Evolutionary conservation across 2,797 vertebrate genomes (phyloP), one percentile per base, ranked within the genome.

Genomic region (Anolis apletophallus): DNA sequence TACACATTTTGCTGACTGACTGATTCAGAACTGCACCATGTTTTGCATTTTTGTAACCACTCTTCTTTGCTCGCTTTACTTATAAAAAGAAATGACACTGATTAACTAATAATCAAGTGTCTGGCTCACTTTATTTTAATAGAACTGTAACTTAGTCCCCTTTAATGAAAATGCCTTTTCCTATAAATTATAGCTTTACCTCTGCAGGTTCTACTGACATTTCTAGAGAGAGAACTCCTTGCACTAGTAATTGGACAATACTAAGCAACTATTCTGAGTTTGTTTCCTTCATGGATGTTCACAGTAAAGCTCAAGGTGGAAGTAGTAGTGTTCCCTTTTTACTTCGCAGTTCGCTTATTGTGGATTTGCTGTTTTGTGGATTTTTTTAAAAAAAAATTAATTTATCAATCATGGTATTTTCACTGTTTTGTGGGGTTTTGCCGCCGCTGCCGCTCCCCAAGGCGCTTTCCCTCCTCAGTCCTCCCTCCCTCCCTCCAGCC

Each of bases 1-100:
- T 84, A 83, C 81, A 52, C 34, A 34, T 21, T 68, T 36, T 83
- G 84, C 73, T 87, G 68, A 88, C 14, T 91, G 64, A 52, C 46
- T 52, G 72, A 54, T 77, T 76, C 32, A 68, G 54, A 84, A 77
- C 13, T 79, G 59, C 14, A 77, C 55, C 59, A 29, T 36, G 50
- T 68, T 84, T 77, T 77, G 34, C 73, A 34, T 84, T 77, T 67
- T 84, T 67, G 14, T 77, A 68, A 54, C 4, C 29, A 34, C 40
- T 54, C 46, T 84, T 76, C 83, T 32, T 80, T 57, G 61, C 50
- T 84, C 46, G 4, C 46, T 46, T 13, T 84, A 85, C 69, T 77
- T 77, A 71, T 71, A 85, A 69, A 76, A 21, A 76, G 83, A 67
- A 84, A 64, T 67, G 46, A 46, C 73, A 76, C 32, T 84, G 61